Evolutionary conservation across 1,140 invertebrate species (phyloP), one percentile per base, ranked within the genome.

Genomic region (Drosophila murphyi): DNA sequence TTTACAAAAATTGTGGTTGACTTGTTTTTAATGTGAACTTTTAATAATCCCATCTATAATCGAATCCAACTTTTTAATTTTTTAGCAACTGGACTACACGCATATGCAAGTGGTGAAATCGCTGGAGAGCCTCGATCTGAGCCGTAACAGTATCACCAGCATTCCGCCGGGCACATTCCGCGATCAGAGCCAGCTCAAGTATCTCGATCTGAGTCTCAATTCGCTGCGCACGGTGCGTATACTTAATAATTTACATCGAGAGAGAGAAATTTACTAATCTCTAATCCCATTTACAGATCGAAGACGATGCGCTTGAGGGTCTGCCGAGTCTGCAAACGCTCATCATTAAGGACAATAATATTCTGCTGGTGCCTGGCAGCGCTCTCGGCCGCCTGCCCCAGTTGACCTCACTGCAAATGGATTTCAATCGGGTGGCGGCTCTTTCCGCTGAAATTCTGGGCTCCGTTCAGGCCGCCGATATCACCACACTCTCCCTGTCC

Each of bases 371-470:
- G 35, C 97, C 97, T 1, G 95, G 96, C 1, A 95, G 95, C 12
- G 96, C 97, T 5, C 92, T 98, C 3, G 95, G 95, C 20, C 94
- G 96, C 4, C 91, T 98, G 28, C 95, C 96, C 0, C 95, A 94
- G n/a, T 92, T 98, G 2, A 94, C 94, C 8, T 94, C 95, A 20
- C 93, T 98, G 0, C 95, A 96, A 80, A 91, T 98, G 72, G 96
- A 97, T 72, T 98, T 96, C 89, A 98, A 98, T 92, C 94, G 97
- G 73, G 96, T 98, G 4, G 96, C 96, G 0, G 97, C 97, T 2
- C 92, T 98, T 4, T 97, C 97, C 0, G 94, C 94, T n/a, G 96
- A 97, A 73, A 95, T 97, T 55, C 93, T 97, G 5, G 93, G 94
- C 61, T 95, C 96, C 1, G 91, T 95, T 7, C 92, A 93, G n/a